These are phyloP conservation scores for Parus major DNA, from an alignment of 2,113 vertebrate species.

Conservation along the genomic window DNA sequence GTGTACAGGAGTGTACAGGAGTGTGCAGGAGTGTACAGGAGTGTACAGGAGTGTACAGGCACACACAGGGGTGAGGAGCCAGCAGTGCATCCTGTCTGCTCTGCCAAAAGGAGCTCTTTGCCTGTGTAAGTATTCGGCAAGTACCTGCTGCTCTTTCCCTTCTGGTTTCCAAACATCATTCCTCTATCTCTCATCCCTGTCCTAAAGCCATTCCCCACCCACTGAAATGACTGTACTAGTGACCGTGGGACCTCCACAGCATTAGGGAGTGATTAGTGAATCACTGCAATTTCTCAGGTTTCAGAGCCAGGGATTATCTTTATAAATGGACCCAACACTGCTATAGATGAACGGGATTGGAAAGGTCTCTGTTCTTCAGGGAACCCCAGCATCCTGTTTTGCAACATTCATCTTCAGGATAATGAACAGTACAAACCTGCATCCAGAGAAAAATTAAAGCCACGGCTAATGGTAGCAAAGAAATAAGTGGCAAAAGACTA, in stretches of 20 bases:
- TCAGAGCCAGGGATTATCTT: not conserved
- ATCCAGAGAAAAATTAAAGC: not conserved
- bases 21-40: too few species aligned
- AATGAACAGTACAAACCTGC: not conserved
- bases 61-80: too few species aligned
- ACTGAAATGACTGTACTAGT: not conserved
- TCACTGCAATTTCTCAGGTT: not conserved
- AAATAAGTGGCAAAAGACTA: not conserved
- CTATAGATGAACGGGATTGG: not conserved
- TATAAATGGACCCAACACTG: not conserved
- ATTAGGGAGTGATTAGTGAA: not conserved
- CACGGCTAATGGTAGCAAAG: not conserved
- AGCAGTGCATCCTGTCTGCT: too few species aligned
- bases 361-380: not conserved
- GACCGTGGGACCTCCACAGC: not conserved
- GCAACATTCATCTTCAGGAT: not conserved
- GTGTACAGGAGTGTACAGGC: not conserved
- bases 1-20: not conserved
- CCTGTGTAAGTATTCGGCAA: accelerated
- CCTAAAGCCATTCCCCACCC: not conserved
- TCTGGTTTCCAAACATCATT: not conserved
- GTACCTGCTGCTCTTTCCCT: not conserved
- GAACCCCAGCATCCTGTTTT: not conserved
- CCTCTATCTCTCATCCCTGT: not conserved
- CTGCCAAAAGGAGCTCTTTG: not conserved